Conservation (phyloP, 2,113 vertebrate species). For the Caranx melampygus region DNA sequence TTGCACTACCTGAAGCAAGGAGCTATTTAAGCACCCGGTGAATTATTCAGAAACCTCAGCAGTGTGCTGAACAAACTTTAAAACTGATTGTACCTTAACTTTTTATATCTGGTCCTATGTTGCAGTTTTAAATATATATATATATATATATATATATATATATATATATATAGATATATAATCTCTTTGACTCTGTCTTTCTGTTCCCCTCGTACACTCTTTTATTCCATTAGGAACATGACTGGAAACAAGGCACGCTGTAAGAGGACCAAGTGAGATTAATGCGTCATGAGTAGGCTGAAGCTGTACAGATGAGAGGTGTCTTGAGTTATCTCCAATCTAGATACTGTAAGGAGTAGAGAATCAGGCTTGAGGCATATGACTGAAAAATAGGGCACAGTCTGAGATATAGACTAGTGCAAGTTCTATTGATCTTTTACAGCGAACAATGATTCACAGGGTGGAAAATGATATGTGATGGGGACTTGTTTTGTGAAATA, state of each 20-base stretch:
- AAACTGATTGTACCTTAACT: slow-evolving; percentile 61
- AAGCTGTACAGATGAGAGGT: slow-evolving; percentile 27
- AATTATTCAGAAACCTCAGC: slow-evolving; percentile 76
- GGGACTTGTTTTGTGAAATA: slow-evolving; percentile 42
- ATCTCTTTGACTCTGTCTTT: not conserved
- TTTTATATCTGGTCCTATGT: slow-evolving; percentile 36
- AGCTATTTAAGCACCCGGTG: slow-evolving; percentile 65
- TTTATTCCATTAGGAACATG: slow-evolving; percentile 10
- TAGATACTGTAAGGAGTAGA: slow-evolving; percentile 36
- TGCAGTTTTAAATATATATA: not conserved
- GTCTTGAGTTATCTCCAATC: slow-evolving; percentile 44
- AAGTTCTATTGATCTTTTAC: slow-evolving; percentile 59
- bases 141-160: no score
- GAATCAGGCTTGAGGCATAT: slow-evolving; percentile 51
- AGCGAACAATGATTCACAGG: slow-evolving; percentile 34
- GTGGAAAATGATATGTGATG: slow-evolving; percentile 45
- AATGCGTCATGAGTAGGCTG: slow-evolving; percentile 17
- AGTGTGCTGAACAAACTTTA: slow-evolving; percentile 64
- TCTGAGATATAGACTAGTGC: slow-evolving; percentile 30
- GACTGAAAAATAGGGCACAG: slow-evolving; percentile 63
- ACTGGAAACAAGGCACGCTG: slow-evolving; percentile 12
- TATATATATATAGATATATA: not conserved
- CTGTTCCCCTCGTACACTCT: not conserved
- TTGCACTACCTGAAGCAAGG: slow-evolving; percentile 62
- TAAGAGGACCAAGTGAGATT: slow-evolving; percentile 23